These are phyloP conservation scores for Phrynocephalus guinanensis DNA, from an alignment of 2,797 vertebrate species.

Conservation along the genomic window DNA sequence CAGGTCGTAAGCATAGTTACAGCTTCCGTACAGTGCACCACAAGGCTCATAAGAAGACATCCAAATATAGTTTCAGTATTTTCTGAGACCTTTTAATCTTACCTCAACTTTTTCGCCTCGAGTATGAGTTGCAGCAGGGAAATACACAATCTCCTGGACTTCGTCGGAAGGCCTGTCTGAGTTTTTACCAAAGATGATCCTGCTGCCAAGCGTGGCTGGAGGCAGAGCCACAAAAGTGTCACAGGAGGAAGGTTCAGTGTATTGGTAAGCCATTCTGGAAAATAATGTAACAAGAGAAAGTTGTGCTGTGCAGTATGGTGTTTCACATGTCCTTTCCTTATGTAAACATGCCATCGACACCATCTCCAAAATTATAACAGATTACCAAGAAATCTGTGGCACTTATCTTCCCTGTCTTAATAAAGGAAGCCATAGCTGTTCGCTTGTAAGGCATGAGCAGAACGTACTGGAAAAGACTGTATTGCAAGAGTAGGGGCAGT, in stretches of 20 bases:
- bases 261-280: slow-evolving; percentile 68
- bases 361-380: neutral
- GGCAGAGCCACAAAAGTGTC: slow-evolving; percentile 96
- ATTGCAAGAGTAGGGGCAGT: too few relatives aligned
- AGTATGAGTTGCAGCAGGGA: slow-evolving; percentile 79
- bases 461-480: neutral
- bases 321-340: neutral
- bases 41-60: neutral
- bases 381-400: too few relatives aligned
- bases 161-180: slow-evolving; percentile 93
- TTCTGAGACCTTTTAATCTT: slow-evolving; percentile 43
- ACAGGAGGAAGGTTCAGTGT: slow-evolving; percentile 83
- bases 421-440: too few relatives aligned
- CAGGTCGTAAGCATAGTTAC: too few relatives aligned
- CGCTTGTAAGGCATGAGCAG: too few relatives aligned
- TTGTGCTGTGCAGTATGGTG: too few relatives aligned
- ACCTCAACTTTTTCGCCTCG: slow-evolving; percentile 85
- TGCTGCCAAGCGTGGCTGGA: slow-evolving; percentile 82
- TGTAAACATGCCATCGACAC: neutral
- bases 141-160: slow-evolving; percentile 92
- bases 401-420: too few relatives aligned
- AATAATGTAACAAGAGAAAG: slow-evolving; percentile 1
- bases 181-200: slow-evolving; percentile 94
- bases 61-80: neutral
- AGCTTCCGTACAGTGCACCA: too few relatives aligned